Percentiles rank a stretch among this genome's conserved stretches.
Evolutionary conservation across 2,888 invertebrate species (phyloP).

Genomic region (Pemphredon lugubris): DNA sequence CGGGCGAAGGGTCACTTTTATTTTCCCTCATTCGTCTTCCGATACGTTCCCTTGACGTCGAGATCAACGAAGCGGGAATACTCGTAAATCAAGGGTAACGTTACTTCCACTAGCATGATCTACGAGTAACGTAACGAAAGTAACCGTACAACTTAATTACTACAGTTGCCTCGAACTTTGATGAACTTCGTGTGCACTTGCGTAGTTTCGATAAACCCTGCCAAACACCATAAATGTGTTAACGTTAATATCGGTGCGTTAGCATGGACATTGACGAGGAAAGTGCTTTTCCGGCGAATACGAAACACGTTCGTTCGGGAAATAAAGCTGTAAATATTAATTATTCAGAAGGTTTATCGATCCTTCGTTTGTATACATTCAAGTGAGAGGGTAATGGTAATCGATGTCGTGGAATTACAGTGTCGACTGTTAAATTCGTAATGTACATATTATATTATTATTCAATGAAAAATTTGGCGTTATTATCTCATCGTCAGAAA

Average conservation of each 20-base stretch:
- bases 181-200: conserved; percentile 16
- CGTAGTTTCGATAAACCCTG: conserved; percentile 1
- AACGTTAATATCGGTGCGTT: conserved; percentile 4
- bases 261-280: neutral
- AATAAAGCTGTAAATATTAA: too few relatives aligned
- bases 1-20: too few relatives aligned
- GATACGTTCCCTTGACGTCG: neutral
- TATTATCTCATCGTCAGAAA: too few relatives aligned
- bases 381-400: too few relatives aligned
- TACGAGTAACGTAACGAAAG: conserved; percentile 8
- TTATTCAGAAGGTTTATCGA: too few relatives aligned
- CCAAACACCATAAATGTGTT: neutral
- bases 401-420: too few relatives aligned
- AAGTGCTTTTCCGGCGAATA: neutral
- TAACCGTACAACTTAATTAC: conserved; percentile 13
- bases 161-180: conserved; percentile 6
- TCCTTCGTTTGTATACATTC: too few relatives aligned
- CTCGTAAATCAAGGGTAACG: neutral
- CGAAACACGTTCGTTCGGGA: too few relatives aligned
- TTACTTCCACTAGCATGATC: neutral
- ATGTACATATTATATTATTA: too few relatives aligned
- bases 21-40: neutral
- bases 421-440: too few relatives aligned
- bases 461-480: too few relatives aligned
- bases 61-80: too few relatives aligned